Conservation (phyloP, 2,797 vertebrate genomes). For the Acomys russatus region DNA sequence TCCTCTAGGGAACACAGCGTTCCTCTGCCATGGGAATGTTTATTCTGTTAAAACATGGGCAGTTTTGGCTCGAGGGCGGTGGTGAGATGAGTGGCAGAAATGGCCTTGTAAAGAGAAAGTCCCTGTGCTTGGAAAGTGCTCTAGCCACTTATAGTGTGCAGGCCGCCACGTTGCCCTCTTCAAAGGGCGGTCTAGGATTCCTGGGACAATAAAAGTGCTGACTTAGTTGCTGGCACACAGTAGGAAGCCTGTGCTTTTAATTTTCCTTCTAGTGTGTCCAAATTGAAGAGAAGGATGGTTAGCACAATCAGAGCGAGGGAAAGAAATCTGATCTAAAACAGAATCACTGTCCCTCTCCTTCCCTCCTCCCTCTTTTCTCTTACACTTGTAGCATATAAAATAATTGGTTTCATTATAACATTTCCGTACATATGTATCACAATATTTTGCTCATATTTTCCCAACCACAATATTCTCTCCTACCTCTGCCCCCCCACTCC, state of each 20-base stretch:
- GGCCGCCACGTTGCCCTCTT: background rate
- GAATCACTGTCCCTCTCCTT: slow-evolving; percentile 21
- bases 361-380: background rate
- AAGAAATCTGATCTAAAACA: slow-evolving; percentile 81
- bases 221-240: slow-evolving; percentile 65
- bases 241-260: slow-evolving; percentile 10
- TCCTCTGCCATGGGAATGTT: slow-evolving; percentile 76
- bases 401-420: background rate
- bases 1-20: slow-evolving; percentile 65
- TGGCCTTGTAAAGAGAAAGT: slow-evolving; percentile 58
- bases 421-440: background rate
- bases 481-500: background rate
- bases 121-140: background rate
- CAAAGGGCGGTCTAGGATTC: background rate
- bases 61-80: slow-evolving; percentile 64
- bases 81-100: slow-evolving; percentile 16
- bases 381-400: background rate
- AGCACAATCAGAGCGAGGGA: slow-evolving; percentile 83
- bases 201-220: slow-evolving; percentile 6
- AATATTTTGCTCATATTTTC: background rate
- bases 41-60: slow-evolving; percentile 68
- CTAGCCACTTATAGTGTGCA: background rate
- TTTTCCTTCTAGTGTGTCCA: slow-evolving; percentile 51
- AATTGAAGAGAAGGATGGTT: slow-evolving; percentile 46
- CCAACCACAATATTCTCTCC: background rate